Percentiles rank a stretch among this genome's conserved stretches.
Conservation (phyloP, 2,113 vertebrate species). For the Phrynocephalus versicolor region DNA sequence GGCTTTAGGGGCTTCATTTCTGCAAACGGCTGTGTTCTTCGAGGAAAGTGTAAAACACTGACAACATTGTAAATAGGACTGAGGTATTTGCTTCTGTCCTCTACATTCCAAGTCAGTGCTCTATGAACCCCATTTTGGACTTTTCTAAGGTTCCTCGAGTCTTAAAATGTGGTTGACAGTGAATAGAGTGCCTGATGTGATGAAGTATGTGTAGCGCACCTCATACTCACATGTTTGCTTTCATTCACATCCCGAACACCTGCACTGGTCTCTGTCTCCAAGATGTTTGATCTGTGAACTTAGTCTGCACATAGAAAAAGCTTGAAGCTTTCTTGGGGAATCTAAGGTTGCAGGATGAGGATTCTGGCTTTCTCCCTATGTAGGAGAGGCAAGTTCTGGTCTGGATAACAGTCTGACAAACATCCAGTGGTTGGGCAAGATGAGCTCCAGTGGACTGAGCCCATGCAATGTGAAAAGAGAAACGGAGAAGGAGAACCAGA, state of each 20-base stretch:
- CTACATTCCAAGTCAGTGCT: background rate
- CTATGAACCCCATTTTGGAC: background rate
- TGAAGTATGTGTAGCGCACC: too few species aligned
- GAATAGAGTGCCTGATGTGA: too few species aligned
- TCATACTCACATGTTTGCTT: too few species aligned
- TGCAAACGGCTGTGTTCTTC: background rate
- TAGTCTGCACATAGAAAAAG: background rate
- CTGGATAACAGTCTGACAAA: conserved; percentile 89
- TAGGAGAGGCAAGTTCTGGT: conserved; percentile 73
- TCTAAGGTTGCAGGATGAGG: conserved; percentile 18
- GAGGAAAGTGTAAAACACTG: background rate
- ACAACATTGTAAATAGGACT: background rate
- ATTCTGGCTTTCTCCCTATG: conserved; percentile 42
- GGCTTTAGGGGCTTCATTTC: background rate
- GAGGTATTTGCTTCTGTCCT: background rate
- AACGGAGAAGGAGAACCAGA: conserved; percentile 79
- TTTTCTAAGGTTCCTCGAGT: background rate
- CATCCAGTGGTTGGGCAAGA: conserved; percentile 90
- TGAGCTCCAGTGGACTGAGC: conserved; percentile 77
- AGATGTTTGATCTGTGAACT: background rate
- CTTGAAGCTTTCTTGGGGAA: background rate
- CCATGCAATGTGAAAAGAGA: conserved; percentile 66
- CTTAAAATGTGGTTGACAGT: too few species aligned
- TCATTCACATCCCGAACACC: too few species aligned
- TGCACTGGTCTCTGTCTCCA: background rate